Conservation (phyloP, 1,140 invertebrate genomes). For the Scaptomyza montana region DNA sequence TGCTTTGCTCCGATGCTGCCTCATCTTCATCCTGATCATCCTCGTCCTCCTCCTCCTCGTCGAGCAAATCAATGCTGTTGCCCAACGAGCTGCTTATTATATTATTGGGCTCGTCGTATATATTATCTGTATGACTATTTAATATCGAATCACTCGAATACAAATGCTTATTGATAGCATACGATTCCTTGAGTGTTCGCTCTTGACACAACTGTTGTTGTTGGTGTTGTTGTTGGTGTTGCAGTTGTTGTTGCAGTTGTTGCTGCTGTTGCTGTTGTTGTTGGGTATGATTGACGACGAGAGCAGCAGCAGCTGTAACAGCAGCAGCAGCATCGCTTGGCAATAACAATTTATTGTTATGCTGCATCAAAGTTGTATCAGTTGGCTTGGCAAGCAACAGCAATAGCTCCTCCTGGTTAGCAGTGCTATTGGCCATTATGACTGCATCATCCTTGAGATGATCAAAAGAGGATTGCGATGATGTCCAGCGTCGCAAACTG, state of each 20-base stretch:
- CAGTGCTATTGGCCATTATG: conserved; percentile 27
- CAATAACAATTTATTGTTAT: conserved; percentile 6
- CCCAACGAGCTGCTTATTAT: conserved; percentile 76
- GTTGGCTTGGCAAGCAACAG: conserved; percentile 47
- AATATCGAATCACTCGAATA: conserved; percentile 82
- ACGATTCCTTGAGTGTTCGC: conserved; percentile 68
- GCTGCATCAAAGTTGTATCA: background rate
- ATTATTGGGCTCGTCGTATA: conserved; percentile 82
- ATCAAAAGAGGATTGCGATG: conserved; percentile 78
- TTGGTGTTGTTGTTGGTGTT: background rate
- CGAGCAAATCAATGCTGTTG: conserved; percentile 71
- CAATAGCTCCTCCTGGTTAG: conserved; percentile 45
- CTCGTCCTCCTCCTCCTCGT: conserved; percentile 59
- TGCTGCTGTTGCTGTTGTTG: background rate
- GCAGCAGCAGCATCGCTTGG: background rate
- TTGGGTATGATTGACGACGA: background rate
- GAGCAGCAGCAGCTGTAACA: background rate
- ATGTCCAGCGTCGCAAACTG: conserved; percentile 77
- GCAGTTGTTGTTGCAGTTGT: background rate
- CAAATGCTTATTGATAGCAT: conserved; percentile 77
- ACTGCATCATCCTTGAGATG: conserved; percentile 66
- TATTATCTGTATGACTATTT: conserved; percentile 80
- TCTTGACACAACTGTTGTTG: conserved; percentile 5
- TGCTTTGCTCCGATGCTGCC: conserved; percentile 65
- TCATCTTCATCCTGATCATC: conserved; percentile 56